Evolutionary conservation across 2,113 vertebrate species (phyloP).

Genomic region (Promerops cafer): DNA sequence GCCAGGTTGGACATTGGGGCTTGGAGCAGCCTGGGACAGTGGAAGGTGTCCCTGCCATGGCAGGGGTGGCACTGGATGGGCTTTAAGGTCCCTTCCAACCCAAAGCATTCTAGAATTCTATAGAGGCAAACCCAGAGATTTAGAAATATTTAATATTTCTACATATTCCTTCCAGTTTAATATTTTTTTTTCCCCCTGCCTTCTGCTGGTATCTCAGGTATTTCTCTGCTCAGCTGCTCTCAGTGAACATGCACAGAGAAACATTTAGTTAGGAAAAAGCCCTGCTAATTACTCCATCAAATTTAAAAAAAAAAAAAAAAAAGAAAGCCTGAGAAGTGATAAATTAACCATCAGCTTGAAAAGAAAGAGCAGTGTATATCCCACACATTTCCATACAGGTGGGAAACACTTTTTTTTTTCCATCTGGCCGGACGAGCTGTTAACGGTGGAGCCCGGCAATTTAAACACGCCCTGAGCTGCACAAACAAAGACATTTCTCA

Average conservation of each 20-base stretch:
- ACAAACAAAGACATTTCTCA: not conserved
- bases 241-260: not conserved
- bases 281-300: not conserved
- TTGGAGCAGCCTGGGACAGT: not conserved
- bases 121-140: fast-evolving
- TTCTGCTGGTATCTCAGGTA: not conserved
- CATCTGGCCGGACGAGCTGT: not conserved
- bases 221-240: not conserved
- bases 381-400: not conserved
- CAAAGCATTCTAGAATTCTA: not conserved
- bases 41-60: not conserved
- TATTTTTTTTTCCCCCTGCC: not conserved
- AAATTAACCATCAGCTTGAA: not conserved
- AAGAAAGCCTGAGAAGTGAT: not conserved
- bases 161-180: not conserved
- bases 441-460: not conserved
- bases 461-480: not conserved
- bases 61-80: not conserved
- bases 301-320: not conserved
- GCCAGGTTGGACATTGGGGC: fast-evolving
- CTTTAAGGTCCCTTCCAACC: not conserved
- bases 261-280: not conserved
- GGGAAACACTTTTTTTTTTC: not conserved
- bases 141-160: not conserved
- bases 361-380: not conserved